Evolutionary conservation across 2,888 invertebrate genomes (phyloP).

Genomic region (Chromoteleia sp.): DNA sequence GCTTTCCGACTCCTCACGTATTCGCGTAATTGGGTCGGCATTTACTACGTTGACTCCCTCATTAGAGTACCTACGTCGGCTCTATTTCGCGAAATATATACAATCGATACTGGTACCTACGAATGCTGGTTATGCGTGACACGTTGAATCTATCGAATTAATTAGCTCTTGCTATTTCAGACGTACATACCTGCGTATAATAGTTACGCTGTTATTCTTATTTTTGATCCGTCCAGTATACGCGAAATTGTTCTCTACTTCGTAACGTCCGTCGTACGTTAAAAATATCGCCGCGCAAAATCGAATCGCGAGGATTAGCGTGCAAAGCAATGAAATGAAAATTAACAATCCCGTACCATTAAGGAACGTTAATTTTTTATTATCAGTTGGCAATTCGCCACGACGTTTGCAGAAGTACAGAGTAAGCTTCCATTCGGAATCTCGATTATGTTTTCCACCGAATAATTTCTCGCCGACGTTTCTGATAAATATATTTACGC

Average conservation of each 20-base stretch:
- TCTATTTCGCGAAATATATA: constrained; percentile 70
- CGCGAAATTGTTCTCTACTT: constrained; percentile 10
- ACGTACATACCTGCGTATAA: constrained; percentile 46
- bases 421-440: neutral
- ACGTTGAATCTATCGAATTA: constrained; percentile 69
- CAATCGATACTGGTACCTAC: constrained; percentile 68
- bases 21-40: constrained; percentile 71
- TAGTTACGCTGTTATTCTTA: constrained; percentile 42
- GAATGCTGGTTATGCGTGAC: constrained; percentile 70
- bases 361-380: constrained; percentile 40
- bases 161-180: constrained; percentile 67
- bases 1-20: constrained; percentile 69
- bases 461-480: neutral
- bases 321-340: constrained; percentile 19
- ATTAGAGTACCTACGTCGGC: constrained; percentile 70
- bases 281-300: neutral
- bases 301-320: constrained; percentile 20
- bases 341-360: constrained; percentile 41
- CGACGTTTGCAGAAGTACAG: neutral
- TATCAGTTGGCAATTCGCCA: constrained; percentile 31
- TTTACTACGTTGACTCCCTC: constrained; percentile 70
- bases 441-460: constrained; percentile 3
- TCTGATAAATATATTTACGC: neutral
- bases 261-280: neutral
- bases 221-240: constrained; percentile 4